Evolutionary conservation across 2,888 invertebrate species (phyloP).

Genomic region (Frankliniella intonsa): DNA sequence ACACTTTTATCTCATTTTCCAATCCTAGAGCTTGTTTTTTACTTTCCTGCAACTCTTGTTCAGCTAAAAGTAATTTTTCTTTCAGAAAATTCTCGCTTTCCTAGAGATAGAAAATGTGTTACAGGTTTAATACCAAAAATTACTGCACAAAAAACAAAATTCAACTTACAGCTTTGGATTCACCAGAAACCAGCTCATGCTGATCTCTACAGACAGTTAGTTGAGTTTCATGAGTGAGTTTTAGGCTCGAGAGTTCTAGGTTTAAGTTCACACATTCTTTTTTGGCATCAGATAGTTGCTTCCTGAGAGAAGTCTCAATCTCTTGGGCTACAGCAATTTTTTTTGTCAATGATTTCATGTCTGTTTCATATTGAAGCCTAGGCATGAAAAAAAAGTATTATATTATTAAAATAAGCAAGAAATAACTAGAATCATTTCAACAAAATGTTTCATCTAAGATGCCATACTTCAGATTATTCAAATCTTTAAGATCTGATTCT

Average conservation of each 20-base stretch:
- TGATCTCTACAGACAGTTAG: neutral
- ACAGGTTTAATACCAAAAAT: neutral
- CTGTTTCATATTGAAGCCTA: neutral
- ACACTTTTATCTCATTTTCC: neutral
- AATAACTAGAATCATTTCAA: neutral
- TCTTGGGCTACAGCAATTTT: neutral
- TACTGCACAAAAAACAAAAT: neutral
- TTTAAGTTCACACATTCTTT: neutral
- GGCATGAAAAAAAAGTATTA: neutral
- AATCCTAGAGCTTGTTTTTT: neutral
- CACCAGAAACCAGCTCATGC: neutral
- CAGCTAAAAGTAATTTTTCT: neutral
- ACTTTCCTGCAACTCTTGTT: neutral
- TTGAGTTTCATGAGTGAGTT: slow-evolving; percentile 1
- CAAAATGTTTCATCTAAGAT: too few species aligned
- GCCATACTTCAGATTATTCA: neutral
- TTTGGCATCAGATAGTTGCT: neutral
- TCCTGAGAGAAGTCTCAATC: neutral
- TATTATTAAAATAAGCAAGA: neutral
- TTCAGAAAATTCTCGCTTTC: neutral
- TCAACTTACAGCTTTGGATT: too few species aligned
- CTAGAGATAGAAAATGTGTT: neutral
- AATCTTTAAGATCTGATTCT: neutral
- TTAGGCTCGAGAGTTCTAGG: neutral
- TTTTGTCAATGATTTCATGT: neutral